phyloP scores from a whole-genome alignment of 2,888 invertebrate genomes.

The Noctua comes region DNA sequence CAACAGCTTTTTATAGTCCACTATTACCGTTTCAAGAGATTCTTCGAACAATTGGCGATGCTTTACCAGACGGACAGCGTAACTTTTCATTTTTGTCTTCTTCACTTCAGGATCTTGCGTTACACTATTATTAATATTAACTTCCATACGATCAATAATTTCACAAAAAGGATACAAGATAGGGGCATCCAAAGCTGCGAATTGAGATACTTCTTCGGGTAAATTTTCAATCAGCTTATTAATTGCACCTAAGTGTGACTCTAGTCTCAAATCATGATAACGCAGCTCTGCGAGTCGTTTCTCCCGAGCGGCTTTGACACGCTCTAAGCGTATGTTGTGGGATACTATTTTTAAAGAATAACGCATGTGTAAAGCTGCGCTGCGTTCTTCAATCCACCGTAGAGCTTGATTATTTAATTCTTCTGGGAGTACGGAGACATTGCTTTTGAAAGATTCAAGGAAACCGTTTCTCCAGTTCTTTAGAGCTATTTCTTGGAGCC shows the following conservation, averaged over 20 bases:
- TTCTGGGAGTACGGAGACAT: conserved; percentile 75
- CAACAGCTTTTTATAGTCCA: conserved; percentile 70
- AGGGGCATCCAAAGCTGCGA: conserved; percentile 73
- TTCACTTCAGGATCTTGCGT: conserved; percentile 73
- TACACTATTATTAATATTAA: conserved; percentile 70
- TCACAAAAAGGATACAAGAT: conserved; percentile 78
- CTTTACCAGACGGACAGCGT: conserved; percentile 76
- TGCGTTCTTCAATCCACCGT: conserved; percentile 80
- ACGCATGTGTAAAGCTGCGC: conserved; percentile 76
- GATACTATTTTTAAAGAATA: conserved; percentile 81
- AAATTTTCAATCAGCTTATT: conserved; percentile 73
- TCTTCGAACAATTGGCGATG: conserved; percentile 77
- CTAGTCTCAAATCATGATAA: conserved; percentile 78
- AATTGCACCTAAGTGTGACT: conserved; percentile 80
- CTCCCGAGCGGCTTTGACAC: conserved; percentile 76
- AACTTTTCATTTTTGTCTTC: conserved; percentile 81
- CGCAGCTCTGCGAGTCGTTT: conserved; percentile 76
- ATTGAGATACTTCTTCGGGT: conserved; percentile 74
- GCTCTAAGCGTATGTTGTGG: conserved; percentile 79
- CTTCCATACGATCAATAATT: conserved; percentile 75
- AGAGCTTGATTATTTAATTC: conserved; percentile 77
- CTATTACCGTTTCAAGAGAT: conserved; percentile 74
- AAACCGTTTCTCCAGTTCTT: conserved; percentile 83
- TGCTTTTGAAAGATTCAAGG: conserved; percentile 80
- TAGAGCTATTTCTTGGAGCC: conserved; percentile 78